Evolutionary conservation across 1,140 invertebrate genomes (phyloP), one percentile per base, ranked within the genome.

Genomic region (Tetramorium alpestre): DNA sequence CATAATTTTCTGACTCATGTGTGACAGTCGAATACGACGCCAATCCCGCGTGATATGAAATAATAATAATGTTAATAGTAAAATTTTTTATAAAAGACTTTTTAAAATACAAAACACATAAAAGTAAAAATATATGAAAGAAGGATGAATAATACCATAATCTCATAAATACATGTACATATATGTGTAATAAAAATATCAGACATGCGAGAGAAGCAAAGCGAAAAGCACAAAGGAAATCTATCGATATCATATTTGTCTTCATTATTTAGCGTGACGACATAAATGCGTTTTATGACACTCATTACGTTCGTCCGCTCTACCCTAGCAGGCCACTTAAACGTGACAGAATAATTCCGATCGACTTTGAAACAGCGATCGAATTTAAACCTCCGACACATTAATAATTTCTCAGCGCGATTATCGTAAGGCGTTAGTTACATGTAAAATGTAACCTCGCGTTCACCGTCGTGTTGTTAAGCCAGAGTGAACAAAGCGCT

Each of bases 301-400:
- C 41, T 84, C 69, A 75, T 84, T 84, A 84, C 41, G 28, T 62
- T 84, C 80, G 58, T 82, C 54, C 69, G 67, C 25, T 82, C 80
- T 84, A 75, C 54, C 54, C 69, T 60, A 62, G 54, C 44, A 47
- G 56, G 25, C 69, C 44, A 62, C 80, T 73, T 73, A 60, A 84
- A 70, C 38, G 54, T 75, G 51, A 82, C 80, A 60, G 54, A 13
- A 73, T 70, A 84, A 84, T 84, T 84, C 54, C 44, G 69, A 73
- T 84, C 69, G 54, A 49, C 54, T 84, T 73, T 75, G 69, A 49
- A 84, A 62, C 56, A 47, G 54, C 25, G 69, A 84, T 75, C 54
- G 58, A 82, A 82, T 75, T 60, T 82, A 60, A 60, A 73, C 13
- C 70, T 60, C 69, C 11, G 38, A 11, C 56, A 54, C 72, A 49